Evolutionary conservation across 2,113 vertebrate genomes (phyloP).

Genomic region (Glaucomys volans): DNA sequence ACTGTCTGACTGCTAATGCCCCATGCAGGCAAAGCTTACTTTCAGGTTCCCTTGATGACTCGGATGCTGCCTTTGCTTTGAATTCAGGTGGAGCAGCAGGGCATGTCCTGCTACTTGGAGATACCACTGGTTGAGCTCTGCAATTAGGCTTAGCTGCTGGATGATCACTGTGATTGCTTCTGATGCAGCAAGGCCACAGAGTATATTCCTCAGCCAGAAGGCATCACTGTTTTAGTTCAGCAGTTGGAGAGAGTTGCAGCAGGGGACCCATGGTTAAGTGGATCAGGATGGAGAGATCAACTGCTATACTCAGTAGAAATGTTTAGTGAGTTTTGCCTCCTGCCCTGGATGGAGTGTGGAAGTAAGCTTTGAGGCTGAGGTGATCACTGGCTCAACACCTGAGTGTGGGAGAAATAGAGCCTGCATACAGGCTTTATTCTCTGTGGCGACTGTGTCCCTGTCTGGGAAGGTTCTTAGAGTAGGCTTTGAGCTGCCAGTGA

Average conservation of each 20-base stretch:
- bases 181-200: not conserved
- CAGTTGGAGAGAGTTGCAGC: not conserved
- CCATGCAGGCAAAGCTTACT: not conserved
- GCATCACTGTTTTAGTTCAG: not conserved
- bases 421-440: not conserved
- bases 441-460: no score
- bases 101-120: no score
- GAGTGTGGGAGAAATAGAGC: not conserved
- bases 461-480: not conserved
- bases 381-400: not conserved
- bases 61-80: not conserved
- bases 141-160: not conserved
- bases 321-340: not conserved
- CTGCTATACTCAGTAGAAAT: not conserved
- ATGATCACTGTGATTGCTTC: not conserved
- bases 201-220: not conserved
- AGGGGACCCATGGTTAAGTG: not conserved
- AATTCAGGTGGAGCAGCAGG: not conserved
- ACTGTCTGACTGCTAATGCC: not conserved
- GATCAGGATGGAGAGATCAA: not conserved
- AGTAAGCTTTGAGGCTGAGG: not conserved
- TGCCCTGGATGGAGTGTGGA: no score
- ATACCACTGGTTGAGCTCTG: not conserved
- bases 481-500: not conserved
- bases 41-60: not conserved